Evolutionary conservation across 2,888 invertebrate species (phyloP).

Genomic region (Drosophila lutescens): DNA sequence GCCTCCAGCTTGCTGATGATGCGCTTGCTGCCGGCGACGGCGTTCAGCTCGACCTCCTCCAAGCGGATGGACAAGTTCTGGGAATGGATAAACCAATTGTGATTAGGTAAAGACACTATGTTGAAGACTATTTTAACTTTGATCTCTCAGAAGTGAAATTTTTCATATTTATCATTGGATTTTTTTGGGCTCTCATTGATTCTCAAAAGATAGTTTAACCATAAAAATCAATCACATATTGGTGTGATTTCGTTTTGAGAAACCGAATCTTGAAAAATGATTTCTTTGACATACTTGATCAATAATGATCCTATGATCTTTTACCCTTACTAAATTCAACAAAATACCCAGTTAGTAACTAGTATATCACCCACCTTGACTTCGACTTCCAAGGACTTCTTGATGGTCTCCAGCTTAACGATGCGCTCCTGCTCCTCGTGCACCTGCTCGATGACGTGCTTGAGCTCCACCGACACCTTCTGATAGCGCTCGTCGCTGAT

Average conservation of each 20-base stretch:
- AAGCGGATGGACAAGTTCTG: conserved; percentile 94
- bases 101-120: too few species aligned
- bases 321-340: background rate
- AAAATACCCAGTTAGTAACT: background rate
- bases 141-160: too few species aligned
- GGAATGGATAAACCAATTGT: conserved; percentile 36
- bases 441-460: conserved; percentile 96
- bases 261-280: too few species aligned
- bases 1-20: conserved; percentile 99
- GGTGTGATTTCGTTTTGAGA: too few species aligned
- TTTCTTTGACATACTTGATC: too few species aligned
- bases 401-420: conserved; percentile 98
- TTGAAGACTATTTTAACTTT: too few species aligned
- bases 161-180: too few species aligned
- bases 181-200: too few species aligned
- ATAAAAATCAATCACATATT: too few species aligned
- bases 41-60: conserved; percentile 98
- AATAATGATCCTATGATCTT: too few species aligned
- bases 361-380: conserved; percentile 88
- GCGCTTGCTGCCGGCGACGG: conserved; percentile 97
- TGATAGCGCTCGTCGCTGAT: conserved; percentile 97
- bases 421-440: conserved; percentile 98
- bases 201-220: too few species aligned
- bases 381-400: conserved; percentile 98
- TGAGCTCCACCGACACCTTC: conserved; percentile 95